Evolutionary conservation across 1,140 invertebrate species (phyloP).

Genomic region (Drosophila hydei): DNA sequence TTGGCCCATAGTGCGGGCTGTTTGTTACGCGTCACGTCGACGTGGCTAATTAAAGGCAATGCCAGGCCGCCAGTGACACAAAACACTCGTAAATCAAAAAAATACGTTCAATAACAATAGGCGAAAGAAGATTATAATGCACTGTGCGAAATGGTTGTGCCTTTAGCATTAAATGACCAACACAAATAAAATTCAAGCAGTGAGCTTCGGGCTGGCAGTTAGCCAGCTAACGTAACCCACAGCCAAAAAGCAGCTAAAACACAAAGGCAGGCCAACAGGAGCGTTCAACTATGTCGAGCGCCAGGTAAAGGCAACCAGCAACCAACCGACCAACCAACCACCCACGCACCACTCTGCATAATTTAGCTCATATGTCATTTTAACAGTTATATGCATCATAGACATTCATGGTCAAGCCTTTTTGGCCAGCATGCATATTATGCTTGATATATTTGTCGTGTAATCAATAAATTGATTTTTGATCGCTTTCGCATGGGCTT

Average conservation of each 20-base stretch:
- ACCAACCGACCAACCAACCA: neutral
- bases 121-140: slow-evolving; percentile 6
- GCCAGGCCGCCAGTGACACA: slow-evolving; percentile 36
- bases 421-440: slow-evolving; percentile 19
- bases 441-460: slow-evolving; percentile 51
- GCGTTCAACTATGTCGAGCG: slow-evolving; percentile 61
- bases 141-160: slow-evolving; percentile 14
- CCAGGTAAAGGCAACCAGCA: slow-evolving; percentile 51
- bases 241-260: slow-evolving; percentile 27
- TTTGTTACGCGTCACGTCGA: slow-evolving; percentile 25
- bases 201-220: slow-evolving; percentile 49
- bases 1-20: slow-evolving; percentile 24
- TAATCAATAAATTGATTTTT: slow-evolving; percentile 83
- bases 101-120: slow-evolving; percentile 11
- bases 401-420: slow-evolving; percentile 24
- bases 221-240: slow-evolving; percentile 52
- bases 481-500: slow-evolving; percentile 57
- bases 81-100: slow-evolving; percentile 13
- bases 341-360: slow-evolving; percentile 7
- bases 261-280: slow-evolving; percentile 8
- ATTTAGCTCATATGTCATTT: slow-evolving; percentile 15
- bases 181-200: slow-evolving; percentile 27
- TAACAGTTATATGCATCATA: slow-evolving; percentile 7
- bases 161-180: slow-evolving; percentile 26
- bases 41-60: slow-evolving; percentile 53